Percentiles rank a stretch among this genome's conserved stretches.
These are phyloP conservation scores for Garra rufa DNA, from an alignment of 2,113 vertebrate species.

Conservation along the genomic window DNA sequence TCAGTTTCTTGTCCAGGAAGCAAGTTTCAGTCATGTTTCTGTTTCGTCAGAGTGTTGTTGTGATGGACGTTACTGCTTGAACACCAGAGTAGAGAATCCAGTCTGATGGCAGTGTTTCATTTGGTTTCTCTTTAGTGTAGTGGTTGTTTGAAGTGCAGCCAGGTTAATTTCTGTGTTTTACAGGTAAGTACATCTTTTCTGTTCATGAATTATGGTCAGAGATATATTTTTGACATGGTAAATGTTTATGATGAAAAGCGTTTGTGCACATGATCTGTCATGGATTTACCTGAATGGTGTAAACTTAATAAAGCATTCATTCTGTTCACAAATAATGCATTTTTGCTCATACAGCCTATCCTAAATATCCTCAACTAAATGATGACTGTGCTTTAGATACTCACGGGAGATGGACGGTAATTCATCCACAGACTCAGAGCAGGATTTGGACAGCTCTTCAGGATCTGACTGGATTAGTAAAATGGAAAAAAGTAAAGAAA, in stretches of 20 bases:
- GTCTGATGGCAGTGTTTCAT: background rate
- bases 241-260: background rate
- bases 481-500: background rate
- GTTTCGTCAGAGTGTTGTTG: background rate
- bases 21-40: slow-evolving; percentile 26
- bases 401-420: background rate
- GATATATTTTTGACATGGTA: background rate
- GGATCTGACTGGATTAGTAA: background rate
- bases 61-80: too few species aligned
- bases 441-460: background rate
- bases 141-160: background rate
- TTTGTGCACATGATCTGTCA: background rate
- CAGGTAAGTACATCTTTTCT: background rate
- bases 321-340: background rate
- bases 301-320: background rate
- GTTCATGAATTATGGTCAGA: background rate
- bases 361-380: background rate
- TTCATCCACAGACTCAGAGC: background rate
- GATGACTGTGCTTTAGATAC: background rate
- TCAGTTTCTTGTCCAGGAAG: background rate
- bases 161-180: background rate
- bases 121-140: background rate
- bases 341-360: background rate
- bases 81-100: background rate
- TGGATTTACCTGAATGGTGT: background rate